Evolutionary conservation across 2,888 invertebrate genomes (phyloP).

Genomic region (Netelia fuscicornis): DNA sequence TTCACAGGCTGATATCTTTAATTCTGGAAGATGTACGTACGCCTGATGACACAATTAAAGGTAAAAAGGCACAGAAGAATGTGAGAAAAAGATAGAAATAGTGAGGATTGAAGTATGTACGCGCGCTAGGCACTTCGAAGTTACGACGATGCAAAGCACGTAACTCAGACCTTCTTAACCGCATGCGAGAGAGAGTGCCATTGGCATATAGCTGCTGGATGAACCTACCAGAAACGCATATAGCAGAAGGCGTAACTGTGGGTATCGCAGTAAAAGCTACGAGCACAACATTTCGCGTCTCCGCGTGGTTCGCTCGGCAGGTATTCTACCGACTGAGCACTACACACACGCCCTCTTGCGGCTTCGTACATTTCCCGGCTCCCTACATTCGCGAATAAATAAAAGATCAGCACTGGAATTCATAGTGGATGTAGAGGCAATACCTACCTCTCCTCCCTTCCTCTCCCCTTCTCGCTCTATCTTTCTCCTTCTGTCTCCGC

Average conservation of each 20-base stretch:
- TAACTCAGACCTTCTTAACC: conserved; percentile 72
- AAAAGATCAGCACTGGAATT: conserved; percentile 67
- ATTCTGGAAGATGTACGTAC: neutral
- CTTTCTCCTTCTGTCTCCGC: conserved; percentile 21
- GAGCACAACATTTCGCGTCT: conserved; percentile 56
- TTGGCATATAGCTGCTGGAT: conserved; percentile 22
- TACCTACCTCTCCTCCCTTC: conserved; percentile 27
- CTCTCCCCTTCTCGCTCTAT: conserved; percentile 18
- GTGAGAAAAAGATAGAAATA: conserved; percentile 12
- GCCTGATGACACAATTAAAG: neutral
- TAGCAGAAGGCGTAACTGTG: conserved; percentile 45
- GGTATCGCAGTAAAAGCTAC: conserved; percentile 36
- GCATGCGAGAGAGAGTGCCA: conserved; percentile 40
- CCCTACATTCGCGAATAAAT: conserved; percentile 68
- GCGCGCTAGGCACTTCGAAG: conserved; percentile 61
- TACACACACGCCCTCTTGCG: conserved; percentile 24
- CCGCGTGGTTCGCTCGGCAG: conserved; percentile 30
- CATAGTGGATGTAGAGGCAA: conserved; percentile 21
- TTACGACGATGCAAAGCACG: conserved; percentile 71
- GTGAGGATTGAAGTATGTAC: conserved; percentile 44
- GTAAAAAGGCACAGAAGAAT: neutral
- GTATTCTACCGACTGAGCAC: conserved; percentile 2
- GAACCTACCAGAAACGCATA: conserved; percentile 43
- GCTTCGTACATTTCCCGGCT: conserved; percentile 36
- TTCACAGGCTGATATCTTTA: neutral